Conservation (phyloP, 2,888 invertebrate species). For the Salticus scenicus region DNA sequence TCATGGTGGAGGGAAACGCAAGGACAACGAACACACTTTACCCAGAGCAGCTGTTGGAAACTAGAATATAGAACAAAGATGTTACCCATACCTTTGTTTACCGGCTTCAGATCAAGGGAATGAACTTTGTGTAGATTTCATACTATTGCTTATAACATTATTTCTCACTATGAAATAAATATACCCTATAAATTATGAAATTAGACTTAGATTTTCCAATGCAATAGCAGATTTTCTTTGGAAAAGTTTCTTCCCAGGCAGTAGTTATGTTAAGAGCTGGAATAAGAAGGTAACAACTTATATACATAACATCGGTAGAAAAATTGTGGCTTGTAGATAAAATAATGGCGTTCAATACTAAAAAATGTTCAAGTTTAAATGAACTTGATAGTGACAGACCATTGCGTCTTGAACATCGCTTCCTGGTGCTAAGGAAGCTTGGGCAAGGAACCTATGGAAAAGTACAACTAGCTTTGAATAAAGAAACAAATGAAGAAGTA, state of each 20-base stretch:
- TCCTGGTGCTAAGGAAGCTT: constrained; percentile 96
- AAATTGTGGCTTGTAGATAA: neutral
- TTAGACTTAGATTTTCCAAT: too few species aligned
- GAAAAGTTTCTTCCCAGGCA: too few species aligned
- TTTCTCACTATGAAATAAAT: neutral
- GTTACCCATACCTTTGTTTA: constrained; percentile 44
- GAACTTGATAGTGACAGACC: neutral
- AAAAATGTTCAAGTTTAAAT: neutral
- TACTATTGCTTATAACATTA: neutral
- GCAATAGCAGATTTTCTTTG: too few species aligned
- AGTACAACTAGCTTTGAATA: constrained; percentile 98
- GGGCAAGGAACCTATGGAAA: constrained; percentile 99
- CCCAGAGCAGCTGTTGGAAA: constrained; percentile 23
- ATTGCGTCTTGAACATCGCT: constrained; percentile 79
- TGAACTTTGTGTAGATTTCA: constrained; percentile 40
- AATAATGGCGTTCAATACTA: constrained; percentile 12
- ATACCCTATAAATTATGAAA: too few species aligned
- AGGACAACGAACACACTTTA: constrained; percentile 29
- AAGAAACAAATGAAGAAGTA: constrained; percentile 97
- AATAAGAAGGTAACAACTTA: too few species aligned
- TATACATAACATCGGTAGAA: too few species aligned
- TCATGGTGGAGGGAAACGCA: constrained; percentile 19
- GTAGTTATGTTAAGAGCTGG: too few species aligned
- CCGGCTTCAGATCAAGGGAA: constrained; percentile 38
- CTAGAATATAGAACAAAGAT: constrained; percentile 31